Percentiles rank a stretch among this genome's conserved stretches.
Evolutionary conservation across 2,888 invertebrate genomes (phyloP).

Genomic region (Xylota sylvarum): DNA sequence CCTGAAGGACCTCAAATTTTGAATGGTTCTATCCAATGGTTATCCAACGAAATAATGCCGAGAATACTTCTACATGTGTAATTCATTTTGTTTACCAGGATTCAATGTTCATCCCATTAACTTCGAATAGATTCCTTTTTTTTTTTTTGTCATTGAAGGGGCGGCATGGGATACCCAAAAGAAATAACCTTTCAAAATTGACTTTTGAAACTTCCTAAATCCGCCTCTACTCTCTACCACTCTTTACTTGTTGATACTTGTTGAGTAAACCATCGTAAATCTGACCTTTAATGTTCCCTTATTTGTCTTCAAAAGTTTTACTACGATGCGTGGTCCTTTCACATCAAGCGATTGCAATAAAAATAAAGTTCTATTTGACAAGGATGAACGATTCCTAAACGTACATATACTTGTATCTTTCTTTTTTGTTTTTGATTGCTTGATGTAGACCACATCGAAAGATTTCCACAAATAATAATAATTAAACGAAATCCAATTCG

Average conservation of each 20-base stretch:
- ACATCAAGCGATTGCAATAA: not conserved
- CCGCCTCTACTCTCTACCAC: not conserved
- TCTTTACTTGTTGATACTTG: not conserved
- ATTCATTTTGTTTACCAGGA: too few relatives aligned
- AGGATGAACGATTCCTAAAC: not conserved
- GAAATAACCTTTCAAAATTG: not conserved
- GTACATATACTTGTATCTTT: not conserved
- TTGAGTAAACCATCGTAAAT: not conserved
- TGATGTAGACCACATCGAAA: too few relatives aligned
- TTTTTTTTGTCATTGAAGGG: too few relatives aligned
- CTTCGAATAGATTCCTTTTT: too few relatives aligned
- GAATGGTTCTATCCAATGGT: too few relatives aligned
- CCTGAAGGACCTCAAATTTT: too few relatives aligned
- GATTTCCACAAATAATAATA: not conserved
- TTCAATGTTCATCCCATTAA: too few relatives aligned
- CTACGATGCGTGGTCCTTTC: not conserved
- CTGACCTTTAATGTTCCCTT: not conserved
- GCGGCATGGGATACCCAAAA: too few relatives aligned
- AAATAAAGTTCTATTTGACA: conserved; percentile 7
- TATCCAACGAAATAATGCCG: too few relatives aligned
- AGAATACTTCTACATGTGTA: too few relatives aligned
- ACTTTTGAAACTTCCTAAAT: not conserved
- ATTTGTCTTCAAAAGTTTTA: not conserved
- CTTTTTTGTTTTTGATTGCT: not conserved
- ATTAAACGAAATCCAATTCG: not conserved